Percentiles rank a stretch among this genome's conserved stretches.
Evolutionary conservation across 2,797 vertebrate species (phyloP).

Genomic region (Taeniopygia guttata): DNA sequence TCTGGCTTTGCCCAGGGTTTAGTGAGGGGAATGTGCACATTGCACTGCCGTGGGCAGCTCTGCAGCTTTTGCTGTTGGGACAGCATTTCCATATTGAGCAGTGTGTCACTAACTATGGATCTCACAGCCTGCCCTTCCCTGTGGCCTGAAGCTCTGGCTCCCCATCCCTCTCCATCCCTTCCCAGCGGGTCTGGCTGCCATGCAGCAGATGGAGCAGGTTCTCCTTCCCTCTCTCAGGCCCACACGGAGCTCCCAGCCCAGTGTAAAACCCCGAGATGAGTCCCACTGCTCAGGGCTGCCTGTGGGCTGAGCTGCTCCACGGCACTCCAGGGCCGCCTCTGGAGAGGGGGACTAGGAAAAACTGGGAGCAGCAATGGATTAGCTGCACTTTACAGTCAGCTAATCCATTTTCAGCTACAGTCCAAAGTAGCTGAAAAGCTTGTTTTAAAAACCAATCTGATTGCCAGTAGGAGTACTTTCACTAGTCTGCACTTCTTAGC

Average conservation of each 20-base stretch:
- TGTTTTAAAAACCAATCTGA: neutral
- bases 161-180: neutral
- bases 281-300: accelerated
- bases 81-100: neutral
- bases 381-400: too few species aligned
- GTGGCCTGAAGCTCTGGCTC: neutral
- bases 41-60: neutral
- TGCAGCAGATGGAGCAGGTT: neutral
- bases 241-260: neutral
- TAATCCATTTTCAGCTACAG: too few species aligned
- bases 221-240: too few species aligned
- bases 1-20: neutral
- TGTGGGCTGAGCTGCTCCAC: accelerated
- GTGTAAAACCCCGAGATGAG: accelerated
- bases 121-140: neutral
- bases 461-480: neutral
- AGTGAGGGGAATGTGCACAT: neutral
- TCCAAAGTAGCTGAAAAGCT: neutral
- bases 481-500: neutral
- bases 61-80: neutral
- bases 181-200: neutral
- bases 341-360: neutral
- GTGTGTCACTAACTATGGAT: neutral
- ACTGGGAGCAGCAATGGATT: neutral
- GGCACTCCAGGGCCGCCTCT: too few species aligned